Base-by-base conservation (phyloP, 2,113 vertebrate species). In the Panurus biarmicus region DNA sequence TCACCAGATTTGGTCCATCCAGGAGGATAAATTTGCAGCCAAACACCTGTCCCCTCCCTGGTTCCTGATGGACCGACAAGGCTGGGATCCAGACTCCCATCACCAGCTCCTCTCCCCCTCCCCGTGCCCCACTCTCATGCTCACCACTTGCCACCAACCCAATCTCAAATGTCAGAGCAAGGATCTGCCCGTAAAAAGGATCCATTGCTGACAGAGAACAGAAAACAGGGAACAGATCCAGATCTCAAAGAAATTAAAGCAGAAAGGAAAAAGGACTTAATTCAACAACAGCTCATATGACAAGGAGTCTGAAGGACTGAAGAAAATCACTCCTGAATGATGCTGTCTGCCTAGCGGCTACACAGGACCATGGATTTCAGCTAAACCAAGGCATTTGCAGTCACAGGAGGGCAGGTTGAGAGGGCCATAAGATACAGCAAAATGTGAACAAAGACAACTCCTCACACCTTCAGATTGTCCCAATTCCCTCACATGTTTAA, bases 71-170 rank as follows among this genome's bases (percentile, higher is more conserved):
- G 12, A 70, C 62, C 0, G 15, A 16, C 29, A 77, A 80, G 51
- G 35, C 64, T 31, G 23, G 23, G 25, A 77, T 16, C 72, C 48
- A 54, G 71, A 50, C 50, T 17, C 31, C 42, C 57, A 80, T 17
- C 35, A 35, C 19, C 28, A 25, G 23, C 38, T 62, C 47, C 35
- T 73, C 23, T 87, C 14, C 61, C 56, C 74, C 36, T 64, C 31
- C 29, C 56, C 0, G 0, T 4, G 3, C 12, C 6, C 26, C 45
- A 18, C 5, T 7, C 13, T 23, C 12, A 3, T 29, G 23, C 15
- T 21, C 22, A 12, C 25, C 11, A 2, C 15, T 45, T 50, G 58
- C 47, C 21, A 51, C 23, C 29, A 35, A 6, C 16, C n/a, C n/a
- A 6, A 13, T 76, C 33, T 29, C 19, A 29, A 60, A 31, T 3